A percentile compares a stretch with the other conserved stretches of the same genome.
Conservation (phyloP, 2,797 vertebrate species). For the Podarcis lilfordi region DNA sequence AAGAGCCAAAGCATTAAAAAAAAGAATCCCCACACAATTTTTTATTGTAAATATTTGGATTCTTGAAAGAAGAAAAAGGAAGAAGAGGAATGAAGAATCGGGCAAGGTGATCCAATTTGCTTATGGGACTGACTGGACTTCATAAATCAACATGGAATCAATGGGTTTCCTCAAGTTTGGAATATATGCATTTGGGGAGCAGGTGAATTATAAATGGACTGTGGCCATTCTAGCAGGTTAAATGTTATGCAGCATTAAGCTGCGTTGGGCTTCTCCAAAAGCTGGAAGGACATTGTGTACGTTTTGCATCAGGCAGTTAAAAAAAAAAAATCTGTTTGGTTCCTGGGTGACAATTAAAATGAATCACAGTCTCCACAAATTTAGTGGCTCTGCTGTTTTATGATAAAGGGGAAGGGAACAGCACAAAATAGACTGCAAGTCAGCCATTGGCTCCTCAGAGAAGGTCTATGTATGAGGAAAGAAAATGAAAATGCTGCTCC, state of each 20-base stretch:
- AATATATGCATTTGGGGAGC: background rate
- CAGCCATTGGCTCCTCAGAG: background rate
- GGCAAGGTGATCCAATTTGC: background rate
- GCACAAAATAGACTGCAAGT: background rate
- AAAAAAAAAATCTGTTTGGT: constrained; percentile 9
- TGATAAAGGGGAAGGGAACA: background rate
- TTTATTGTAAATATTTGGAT: constrained; percentile 62
- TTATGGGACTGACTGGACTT: background rate
- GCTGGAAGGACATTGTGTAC: background rate
- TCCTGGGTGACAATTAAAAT: constrained; percentile 26
- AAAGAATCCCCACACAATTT: constrained; percentile 2
- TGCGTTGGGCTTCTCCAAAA: background rate
- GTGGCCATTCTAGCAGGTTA: background rate
- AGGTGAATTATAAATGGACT: background rate
- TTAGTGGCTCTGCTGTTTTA: background rate
- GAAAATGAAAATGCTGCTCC: background rate
- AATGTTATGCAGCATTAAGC: background rate
- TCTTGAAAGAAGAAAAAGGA: constrained; percentile 45
- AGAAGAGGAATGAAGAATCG: constrained; percentile 5
- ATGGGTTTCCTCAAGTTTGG: background rate
- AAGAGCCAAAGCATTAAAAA: constrained; percentile 71
- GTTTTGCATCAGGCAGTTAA: background rate
- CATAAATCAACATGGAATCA: background rate
- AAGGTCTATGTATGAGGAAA: background rate
- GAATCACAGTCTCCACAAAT: background rate